Evolutionary conservation across 1,140 invertebrate genomes (phyloP), one percentile per base, ranked within the genome.

Genomic region (Drosophila nasuta): DNA sequence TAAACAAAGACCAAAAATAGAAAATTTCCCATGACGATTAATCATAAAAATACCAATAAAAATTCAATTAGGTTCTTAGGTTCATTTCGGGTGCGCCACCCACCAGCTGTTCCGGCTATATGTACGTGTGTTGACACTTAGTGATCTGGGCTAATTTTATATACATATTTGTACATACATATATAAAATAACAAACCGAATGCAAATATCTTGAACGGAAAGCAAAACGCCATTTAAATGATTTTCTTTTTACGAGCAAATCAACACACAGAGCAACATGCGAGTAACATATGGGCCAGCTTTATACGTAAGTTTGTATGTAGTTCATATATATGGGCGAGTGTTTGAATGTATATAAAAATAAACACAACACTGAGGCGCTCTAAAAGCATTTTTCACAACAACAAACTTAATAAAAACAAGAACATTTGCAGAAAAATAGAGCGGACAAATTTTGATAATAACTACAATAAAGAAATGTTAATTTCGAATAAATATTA

Each of bases 1-100:
- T 81, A 81, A 88, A 77, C 83, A 88, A 77, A 70, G 25, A 17
- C 52, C 52, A 51, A 66, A 68, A 79, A 76, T 73, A 66, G 64
- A 45, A 71, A 75, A 77, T 69, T 80, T 87, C 80, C 83, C 83
- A 87, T 88, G 85, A 78, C 83, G 83, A 87, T 87, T 88, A 88
- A 88, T 87, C 83, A 87, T 87, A 83, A 83, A 87, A 87, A 82
- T 67, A 77, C 73, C 77, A 88, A 88, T 88, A 86, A 83, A 87
- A 88, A 87, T 83, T 82, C 77, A 87, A 87, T 83, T 83, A 87
- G 77, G 45, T 77, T 87, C 64, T 68, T 73, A 60, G 52, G 46
- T 52, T 81, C 58, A 33, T 58, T 20, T 43, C 54, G 7, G 11
- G 3, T 41, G 3, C 11, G 13, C 49, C 11, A 25, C 35, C 17